phyloP scores from a whole-genome alignment of 2,113 vertebrate species.

The Heloderma charlesbogerti region DNA sequence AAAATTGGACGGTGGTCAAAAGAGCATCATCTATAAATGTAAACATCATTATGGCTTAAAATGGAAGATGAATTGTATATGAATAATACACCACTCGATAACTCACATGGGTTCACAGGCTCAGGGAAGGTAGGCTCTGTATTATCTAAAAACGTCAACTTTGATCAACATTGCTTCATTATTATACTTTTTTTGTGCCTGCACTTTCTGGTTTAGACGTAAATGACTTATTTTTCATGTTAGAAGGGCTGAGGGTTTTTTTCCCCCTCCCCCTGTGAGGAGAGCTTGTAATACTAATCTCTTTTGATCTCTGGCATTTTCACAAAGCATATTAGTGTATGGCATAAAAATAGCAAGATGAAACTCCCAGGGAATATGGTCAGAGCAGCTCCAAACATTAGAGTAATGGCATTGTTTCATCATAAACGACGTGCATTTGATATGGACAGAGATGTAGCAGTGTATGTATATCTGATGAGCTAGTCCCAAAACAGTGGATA shows the following conservation, averaged over 20 bases:
- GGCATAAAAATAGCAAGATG: slow-evolving; percentile 29
- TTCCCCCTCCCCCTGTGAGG: not conserved
- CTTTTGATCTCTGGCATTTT: slow-evolving; percentile 45
- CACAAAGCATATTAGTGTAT: slow-evolving; percentile 6
- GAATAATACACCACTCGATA: not conserved
- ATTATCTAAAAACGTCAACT: slow-evolving; percentile 26
- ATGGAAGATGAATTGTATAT: not conserved
- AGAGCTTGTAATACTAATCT: slow-evolving; percentile 18
- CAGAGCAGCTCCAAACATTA: slow-evolving; percentile 30
- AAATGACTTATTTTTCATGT: slow-evolving; percentile 22
- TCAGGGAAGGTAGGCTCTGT: not conserved
- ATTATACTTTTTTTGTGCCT: slow-evolving; percentile 1
- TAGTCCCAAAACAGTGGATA: not conserved
- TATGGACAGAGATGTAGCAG: not conserved
- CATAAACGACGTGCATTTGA: slow-evolving; percentile 26
- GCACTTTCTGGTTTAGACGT: not conserved
- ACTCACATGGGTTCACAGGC: not conserved
- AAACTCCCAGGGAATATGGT: not conserved
- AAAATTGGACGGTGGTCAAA: slow-evolving; percentile 1
- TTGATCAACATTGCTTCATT: slow-evolving; percentile 27
- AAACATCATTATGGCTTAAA: not conserved
- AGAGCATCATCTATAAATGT: not conserved
- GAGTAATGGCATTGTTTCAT: slow-evolving; percentile 14
- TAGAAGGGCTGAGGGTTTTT: not conserved
- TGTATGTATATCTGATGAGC: slow-evolving; percentile 13